Conservation (phyloP, 2,797 vertebrate species). For the Scolopax rusticola region DNA sequence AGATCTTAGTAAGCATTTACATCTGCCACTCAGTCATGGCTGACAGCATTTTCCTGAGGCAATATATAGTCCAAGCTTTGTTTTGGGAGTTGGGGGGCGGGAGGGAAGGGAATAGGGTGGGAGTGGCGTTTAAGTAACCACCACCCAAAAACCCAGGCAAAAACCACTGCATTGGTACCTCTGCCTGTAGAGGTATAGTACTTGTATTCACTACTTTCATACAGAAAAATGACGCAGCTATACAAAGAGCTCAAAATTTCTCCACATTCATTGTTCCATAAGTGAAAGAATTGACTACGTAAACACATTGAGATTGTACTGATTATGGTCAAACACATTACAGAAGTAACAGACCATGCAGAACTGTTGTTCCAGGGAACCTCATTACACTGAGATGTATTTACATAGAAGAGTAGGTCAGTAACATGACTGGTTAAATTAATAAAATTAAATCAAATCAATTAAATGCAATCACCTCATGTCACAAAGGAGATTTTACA, state of each 20-base stretch:
- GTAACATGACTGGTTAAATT: background rate
- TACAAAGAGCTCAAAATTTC: background rate
- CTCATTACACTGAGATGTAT: background rate
- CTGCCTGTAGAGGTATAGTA: background rate
- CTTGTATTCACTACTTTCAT: background rate
- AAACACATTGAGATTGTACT: background rate
- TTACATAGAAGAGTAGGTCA: rapidly evolving
- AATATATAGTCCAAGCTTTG: background rate
- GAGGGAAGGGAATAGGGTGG: rapidly evolving
- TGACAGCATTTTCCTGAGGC: background rate
- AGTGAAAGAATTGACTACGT: background rate
- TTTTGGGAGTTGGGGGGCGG: background rate
- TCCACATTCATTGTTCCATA: background rate
- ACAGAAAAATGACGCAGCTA: background rate
- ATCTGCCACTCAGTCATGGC: conserved; percentile 30
- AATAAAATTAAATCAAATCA: background rate
- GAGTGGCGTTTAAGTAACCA: background rate
- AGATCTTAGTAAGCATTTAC: conserved; percentile 46
- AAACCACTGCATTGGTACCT: background rate
- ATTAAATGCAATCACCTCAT: background rate
- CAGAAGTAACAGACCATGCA: rapidly evolving
- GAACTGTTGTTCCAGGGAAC: background rate
- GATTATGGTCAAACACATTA: background rate
- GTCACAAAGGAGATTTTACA: background rate
- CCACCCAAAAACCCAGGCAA: background rate